These are phyloP conservation scores for Cavia aperea DNA, from an alignment of 2,113 vertebrate species.

Conservation along the genomic window DNA sequence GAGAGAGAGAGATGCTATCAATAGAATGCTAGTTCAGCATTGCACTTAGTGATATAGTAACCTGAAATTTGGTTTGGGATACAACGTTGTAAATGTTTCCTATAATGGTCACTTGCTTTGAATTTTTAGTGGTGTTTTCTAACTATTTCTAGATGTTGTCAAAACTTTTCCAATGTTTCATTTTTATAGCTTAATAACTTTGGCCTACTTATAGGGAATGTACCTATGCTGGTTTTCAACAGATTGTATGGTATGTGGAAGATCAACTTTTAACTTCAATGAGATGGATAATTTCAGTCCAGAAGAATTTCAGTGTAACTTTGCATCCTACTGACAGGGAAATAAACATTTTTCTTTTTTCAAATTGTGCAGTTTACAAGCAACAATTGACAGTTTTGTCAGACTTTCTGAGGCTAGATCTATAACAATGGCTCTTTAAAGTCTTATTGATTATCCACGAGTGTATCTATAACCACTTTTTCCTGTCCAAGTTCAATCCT, in stretches of 20 bases:
- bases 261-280: constrained; percentile 82
- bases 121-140: constrained; percentile 51
- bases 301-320: constrained; percentile 73
- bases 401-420: constrained; percentile 66
- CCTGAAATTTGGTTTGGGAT: constrained; percentile 5
- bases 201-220: constrained; percentile 42
- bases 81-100: constrained; percentile 23
- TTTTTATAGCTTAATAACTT: constrained; percentile 58
- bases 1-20: not conserved
- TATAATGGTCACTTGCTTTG: constrained; percentile 38
- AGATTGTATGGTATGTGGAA: constrained; percentile 73
- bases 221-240: constrained; percentile 71
- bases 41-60: not conserved
- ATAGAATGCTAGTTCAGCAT: not conserved
- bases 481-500: constrained; percentile 59
- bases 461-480: constrained; percentile 34
- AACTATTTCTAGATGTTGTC: constrained; percentile 53
- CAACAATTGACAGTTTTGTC: constrained; percentile 70
- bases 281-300: constrained; percentile 68
- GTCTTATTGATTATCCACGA: constrained; percentile 48
- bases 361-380: constrained; percentile 71
- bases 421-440: constrained; percentile 58
- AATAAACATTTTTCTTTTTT: constrained; percentile 73
- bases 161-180: constrained; percentile 65
- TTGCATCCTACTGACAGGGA: constrained; percentile 69